Base-by-base conservation (phyloP, 2,113 vertebrate genomes). In the Pelusios castaneus region DNA sequence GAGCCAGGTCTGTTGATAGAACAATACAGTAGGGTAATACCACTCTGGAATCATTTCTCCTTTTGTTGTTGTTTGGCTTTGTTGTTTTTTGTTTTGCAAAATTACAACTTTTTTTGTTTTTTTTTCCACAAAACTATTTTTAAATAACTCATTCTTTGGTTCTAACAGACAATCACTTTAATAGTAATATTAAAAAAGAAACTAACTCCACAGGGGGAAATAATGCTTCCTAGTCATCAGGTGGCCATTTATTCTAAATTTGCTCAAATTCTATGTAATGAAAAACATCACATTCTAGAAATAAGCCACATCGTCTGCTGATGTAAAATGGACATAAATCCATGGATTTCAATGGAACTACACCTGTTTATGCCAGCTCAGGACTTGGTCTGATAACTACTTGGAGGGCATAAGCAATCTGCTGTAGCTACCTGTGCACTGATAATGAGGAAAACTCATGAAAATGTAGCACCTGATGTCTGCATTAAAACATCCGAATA, bases 31-130 rank as follows among this genome's bases (percentile, higher is more conserved):
- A 92, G 49, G 91, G 91, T 49, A 38, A 63, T 4, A 49, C 52
- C 4, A 2, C 88, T 91, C 70, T 60, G 84, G 89, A 75, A 75
- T 81, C 83, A 81, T 55, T 78, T 56, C 38, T 5, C 1, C n/a
- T 3, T 10, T 70, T 19, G 19, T n/a, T 21, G 14, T 31, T 22
- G 8, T 54, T 55, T 55, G 16, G 60, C n/a, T 70, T 70, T 19
- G 5, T 22, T 70, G n/a, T 38, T 88, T 78, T 43, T 21, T 80
- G 79, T 81, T 93, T 94, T 96, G 89, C 51, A 95, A 95, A 96
- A 83, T 91, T n/a, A n/a, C n/a, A 0, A 5, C 47, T 93, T n/a
- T 8, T 94, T 82, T n/a, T n/a, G n/a, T n/a, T 54, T 60, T 43
- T 38, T 38, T 75, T 27, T 1, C 22, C 54, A 38, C 41, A 43